Conservation (phyloP, 2,888 invertebrate genomes). For the Meta bourneti region DNA sequence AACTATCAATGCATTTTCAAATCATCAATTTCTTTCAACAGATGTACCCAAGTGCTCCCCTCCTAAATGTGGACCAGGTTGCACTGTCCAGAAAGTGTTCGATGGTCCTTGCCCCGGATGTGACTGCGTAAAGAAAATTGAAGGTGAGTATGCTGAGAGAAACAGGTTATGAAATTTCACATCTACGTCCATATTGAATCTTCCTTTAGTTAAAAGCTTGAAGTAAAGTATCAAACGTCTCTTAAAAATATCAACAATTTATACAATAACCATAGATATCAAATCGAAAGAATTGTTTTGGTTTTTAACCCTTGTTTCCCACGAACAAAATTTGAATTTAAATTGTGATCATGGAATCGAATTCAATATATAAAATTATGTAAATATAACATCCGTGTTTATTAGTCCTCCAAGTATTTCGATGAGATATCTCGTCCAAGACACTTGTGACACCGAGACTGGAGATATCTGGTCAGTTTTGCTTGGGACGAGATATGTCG, state of each 20-base stretch:
- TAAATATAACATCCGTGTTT: too few species aligned
- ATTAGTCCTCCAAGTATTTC: too few species aligned
- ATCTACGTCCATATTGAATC: neutral
- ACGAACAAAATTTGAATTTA: too few species aligned
- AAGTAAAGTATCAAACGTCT: neutral
- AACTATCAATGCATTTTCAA: too few species aligned
- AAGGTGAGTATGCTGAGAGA: neutral
- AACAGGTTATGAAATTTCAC: neutral
- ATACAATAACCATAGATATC: neutral
- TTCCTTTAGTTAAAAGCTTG: neutral
- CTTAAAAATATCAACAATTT: neutral
- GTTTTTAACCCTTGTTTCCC: too few species aligned
- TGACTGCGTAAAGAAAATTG: neutral
- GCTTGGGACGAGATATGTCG: too few species aligned
- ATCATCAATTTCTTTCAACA: too few species aligned
- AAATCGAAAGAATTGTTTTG: neutral
- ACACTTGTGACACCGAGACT: too few species aligned
- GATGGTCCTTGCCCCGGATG: slow-evolving; percentile 35
- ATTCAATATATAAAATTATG: too few species aligned
- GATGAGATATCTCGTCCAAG: too few species aligned
- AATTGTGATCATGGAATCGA: too few species aligned
- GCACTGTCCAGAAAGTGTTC: slow-evolving; percentile 7
- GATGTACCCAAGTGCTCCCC: neutral
- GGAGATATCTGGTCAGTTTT: too few species aligned
- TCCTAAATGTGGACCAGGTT: slow-evolving; percentile 29